Conservation (phyloP, 2,797 vertebrate genomes). For the Sebastes vulpes region DNA sequence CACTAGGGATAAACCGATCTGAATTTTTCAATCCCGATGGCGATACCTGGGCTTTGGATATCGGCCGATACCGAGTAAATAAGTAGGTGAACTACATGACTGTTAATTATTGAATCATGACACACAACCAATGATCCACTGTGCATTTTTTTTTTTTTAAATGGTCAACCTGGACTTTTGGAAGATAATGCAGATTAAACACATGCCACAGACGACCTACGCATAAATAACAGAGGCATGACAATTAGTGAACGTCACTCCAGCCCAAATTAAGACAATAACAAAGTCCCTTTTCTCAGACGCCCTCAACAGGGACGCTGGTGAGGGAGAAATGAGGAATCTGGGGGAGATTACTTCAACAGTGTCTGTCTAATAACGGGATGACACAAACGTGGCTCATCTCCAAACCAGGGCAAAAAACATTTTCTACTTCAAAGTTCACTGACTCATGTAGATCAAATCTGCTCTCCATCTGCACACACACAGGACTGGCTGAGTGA, state of each 20-base stretch:
- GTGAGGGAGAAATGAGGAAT: conserved; percentile 40
- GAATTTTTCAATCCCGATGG: no score
- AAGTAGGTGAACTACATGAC: neutral
- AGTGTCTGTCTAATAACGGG: conserved; percentile 41
- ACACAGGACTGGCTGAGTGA: conserved; percentile 13
- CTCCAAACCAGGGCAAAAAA: conserved; percentile 59
- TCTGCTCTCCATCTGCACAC: conserved; percentile 40
- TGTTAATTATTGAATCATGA: neutral
- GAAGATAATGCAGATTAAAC: neutral
- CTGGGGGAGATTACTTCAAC: conserved; percentile 14
- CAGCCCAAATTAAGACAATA: conserved; percentile 21
- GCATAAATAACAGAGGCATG: conserved; percentile 30
- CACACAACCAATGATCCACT: neutral
- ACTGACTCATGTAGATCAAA: conserved; percentile 60
- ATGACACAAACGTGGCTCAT: conserved; percentile 58
- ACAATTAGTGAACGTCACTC: conserved; percentile 26
- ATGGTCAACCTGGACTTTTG: neutral
- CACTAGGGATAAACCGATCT: no score
- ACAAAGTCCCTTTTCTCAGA: conserved; percentile 17
- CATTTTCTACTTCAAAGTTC: conserved; percentile 68
- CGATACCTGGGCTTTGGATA: no score
- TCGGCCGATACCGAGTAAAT: neutral
- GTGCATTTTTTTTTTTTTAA: neutral
- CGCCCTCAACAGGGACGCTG: conserved; percentile 4
- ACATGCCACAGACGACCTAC: conserved; percentile 25